Evolutionary conservation across 2,888 invertebrate genomes (phyloP).

Genomic region (Panorpa germanica): DNA sequence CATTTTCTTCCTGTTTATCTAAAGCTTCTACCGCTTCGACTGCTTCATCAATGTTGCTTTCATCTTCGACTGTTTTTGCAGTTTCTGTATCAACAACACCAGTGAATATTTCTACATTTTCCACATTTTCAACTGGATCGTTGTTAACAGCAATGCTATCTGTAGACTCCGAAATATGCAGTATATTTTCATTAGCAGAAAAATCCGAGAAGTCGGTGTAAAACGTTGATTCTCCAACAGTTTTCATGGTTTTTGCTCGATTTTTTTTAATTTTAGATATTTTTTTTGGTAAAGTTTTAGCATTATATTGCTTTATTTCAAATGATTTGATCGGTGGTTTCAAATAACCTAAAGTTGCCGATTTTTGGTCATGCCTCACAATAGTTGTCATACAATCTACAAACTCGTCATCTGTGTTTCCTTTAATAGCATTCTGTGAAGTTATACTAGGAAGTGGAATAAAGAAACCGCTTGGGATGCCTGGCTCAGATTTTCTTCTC

Average conservation of each 20-base stretch:
- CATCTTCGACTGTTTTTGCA: constrained; percentile 21
- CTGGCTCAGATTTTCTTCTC: constrained; percentile 23
- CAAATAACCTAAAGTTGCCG: constrained; percentile 10
- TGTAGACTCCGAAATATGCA: constrained; percentile 43
- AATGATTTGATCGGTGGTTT: constrained; percentile 22
- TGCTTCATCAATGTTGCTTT: too few species aligned
- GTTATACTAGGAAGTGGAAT: too few species aligned
- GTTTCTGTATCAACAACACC: too few species aligned
- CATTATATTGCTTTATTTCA: constrained; percentile 41
- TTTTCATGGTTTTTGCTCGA: constrained; percentile 32
- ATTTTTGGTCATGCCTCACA: too few species aligned
- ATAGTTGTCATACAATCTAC: too few species aligned
- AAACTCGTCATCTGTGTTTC: too few species aligned
- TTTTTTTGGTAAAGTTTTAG: constrained; percentile 49
- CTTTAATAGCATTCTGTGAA: too few species aligned
- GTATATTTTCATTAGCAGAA: constrained; percentile 29
- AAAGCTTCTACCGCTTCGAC: too few species aligned
- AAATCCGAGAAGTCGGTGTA: constrained; percentile 47
- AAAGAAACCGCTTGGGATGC: too few species aligned
- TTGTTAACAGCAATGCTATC: constrained; percentile 28
- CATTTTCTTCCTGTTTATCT: constrained; percentile 20
- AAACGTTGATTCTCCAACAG: constrained; percentile 37
- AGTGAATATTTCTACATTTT: too few species aligned
- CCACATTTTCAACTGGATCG: constrained; percentile 20
- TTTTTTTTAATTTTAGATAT: constrained; percentile 51